These are phyloP conservation scores for Brachirus orientalis DNA, from an alignment of 2,113 vertebrate genomes.

Conservation along the genomic window DNA sequence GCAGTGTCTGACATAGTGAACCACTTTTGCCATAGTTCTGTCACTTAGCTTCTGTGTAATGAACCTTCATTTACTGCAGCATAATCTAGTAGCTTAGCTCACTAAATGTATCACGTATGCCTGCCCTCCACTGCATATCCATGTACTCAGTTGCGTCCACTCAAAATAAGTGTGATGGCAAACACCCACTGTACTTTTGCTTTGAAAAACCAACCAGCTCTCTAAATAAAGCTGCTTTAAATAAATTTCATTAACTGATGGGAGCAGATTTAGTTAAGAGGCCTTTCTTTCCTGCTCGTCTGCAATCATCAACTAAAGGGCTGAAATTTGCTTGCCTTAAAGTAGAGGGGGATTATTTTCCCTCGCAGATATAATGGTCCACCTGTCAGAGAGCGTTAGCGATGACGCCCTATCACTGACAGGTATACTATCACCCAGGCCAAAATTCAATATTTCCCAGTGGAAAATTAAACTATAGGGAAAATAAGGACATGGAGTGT, in stretches of 20 bases:
- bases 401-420: conserved; percentile 79
- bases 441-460: conserved; percentile 73
- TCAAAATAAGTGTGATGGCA: conserved; percentile 49
- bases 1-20: too few relatives aligned
- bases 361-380: conserved; percentile 74
- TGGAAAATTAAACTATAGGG: conserved; percentile 74
- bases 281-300: conserved; percentile 60
- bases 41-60: too few relatives aligned
- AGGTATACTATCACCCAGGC: conserved; percentile 74
- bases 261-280: conserved; percentile 78
- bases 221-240: conserved; percentile 44
- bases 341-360: conserved; percentile 77
- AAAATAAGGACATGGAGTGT: conserved; percentile 75
- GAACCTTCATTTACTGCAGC: too few relatives aligned
- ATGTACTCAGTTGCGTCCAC: conserved; percentile 20
- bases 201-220: conserved; percentile 77
- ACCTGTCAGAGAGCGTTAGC: conserved; percentile 81
- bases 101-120: too few relatives aligned
- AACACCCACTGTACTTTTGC: conserved; percentile 44
- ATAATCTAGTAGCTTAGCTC: too few relatives aligned
- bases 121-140: background rate
- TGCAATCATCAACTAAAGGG: conserved; percentile 46
- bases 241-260: conserved; percentile 72
- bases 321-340: conserved; percentile 74
- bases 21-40: too few relatives aligned